phyloP scores from a whole-genome alignment of 2,113 vertebrate genomes.

The human (Homo sapiens) region GRCh38 chr16:49750501-49751000 shows the following conservation, averaged over 20 bases:
- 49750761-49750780: fast-evolving
- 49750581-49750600: background rate
- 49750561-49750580: background rate
- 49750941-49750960: fast-evolving
- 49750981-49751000: background rate
- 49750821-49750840: background rate
- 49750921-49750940: fast-evolving
- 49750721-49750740: background rate
- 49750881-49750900: background rate
- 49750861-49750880: too few relatives aligned
- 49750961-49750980: fast-evolving
- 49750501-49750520: background rate
- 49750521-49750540: background rate
- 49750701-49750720: fast-evolving
- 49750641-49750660: fast-evolving
- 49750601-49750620: fast-evolving
- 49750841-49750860: background rate
- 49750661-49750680: background rate
- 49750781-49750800: background rate
- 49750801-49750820: too few relatives aligned
- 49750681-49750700: background rate
- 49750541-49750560: background rate
- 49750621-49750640: background rate
- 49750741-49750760: background rate
- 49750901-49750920: background rate